These are phyloP conservation scores for Nomada ferruginata DNA, from an alignment of 2,888 invertebrate species.

Conservation along the genomic window DNA sequence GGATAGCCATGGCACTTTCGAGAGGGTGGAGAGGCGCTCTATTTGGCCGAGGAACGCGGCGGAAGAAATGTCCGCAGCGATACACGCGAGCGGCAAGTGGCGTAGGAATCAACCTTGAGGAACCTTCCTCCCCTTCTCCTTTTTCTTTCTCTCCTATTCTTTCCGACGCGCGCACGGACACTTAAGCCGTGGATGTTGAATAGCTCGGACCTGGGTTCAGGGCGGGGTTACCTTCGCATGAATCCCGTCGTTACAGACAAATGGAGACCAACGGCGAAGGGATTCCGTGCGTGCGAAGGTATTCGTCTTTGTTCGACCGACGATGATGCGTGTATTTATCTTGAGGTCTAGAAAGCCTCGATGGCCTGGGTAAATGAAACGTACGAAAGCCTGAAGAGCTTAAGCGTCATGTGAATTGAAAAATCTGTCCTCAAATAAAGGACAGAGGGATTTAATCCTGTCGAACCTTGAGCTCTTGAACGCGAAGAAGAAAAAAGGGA, in stretches of 20 bases:
- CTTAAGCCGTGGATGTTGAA: conserved; percentile 49
- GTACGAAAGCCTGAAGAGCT: conserved; percentile 22
- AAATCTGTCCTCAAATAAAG: conserved; percentile 13
- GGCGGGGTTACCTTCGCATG: conserved; percentile 64
- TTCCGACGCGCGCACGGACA: conserved; percentile 38
- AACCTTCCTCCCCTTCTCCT: conserved; percentile 15
- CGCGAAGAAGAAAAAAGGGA: too few species aligned
- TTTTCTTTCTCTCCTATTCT: conserved; percentile 16
- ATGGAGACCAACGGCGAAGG: conserved; percentile 74
- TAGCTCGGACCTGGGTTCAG: conserved; percentile 50
- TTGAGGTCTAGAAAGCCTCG: conserved; percentile 14
- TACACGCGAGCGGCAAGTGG: conserved; percentile 64
- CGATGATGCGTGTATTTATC: conserved; percentile 51
- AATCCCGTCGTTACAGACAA: conserved; percentile 72
- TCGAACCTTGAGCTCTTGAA: neutral
- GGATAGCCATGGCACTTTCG: conserved; percentile 28
- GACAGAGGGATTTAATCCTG: conserved; percentile 22
- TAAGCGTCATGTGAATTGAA: conserved; percentile 16
- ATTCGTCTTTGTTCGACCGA: conserved; percentile 60
- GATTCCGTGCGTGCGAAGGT: conserved; percentile 37
- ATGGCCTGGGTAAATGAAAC: conserved; percentile 18
- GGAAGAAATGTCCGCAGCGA: conserved; percentile 63
- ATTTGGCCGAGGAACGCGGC: conserved; percentile 54
- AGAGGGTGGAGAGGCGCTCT: conserved; percentile 24
- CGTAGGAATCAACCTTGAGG: conserved; percentile 70